Evolutionary conservation across 1,140 invertebrate species (phyloP).

Genomic region (Brachystomella parvula): DNA sequence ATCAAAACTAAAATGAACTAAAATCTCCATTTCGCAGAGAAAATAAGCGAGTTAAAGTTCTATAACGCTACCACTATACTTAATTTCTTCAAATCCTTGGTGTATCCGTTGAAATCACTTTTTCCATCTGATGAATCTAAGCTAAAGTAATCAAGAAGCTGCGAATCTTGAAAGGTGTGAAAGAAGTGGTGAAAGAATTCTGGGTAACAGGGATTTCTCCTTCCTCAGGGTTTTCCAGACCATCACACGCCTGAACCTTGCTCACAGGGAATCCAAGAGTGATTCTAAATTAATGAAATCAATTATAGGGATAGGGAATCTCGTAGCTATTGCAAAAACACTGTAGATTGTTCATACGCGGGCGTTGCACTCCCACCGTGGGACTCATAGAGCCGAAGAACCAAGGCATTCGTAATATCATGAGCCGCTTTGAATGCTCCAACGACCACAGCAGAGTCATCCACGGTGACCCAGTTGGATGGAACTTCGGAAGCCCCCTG

Average conservation of each 20-base stretch:
- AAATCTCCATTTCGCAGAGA: too few species aligned
- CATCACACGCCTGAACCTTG: conserved; percentile 35
- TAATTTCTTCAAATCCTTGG: too few species aligned
- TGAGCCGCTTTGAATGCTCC: conserved; percentile 44
- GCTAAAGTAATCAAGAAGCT: conserved; percentile 28
- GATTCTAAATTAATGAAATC: conserved; percentile 18
- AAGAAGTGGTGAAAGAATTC: conserved; percentile 25
- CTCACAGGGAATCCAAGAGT: conserved; percentile 38
- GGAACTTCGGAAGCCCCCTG: conserved; percentile 1
- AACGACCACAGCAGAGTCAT: conserved; percentile 41
- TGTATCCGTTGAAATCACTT: too few species aligned
- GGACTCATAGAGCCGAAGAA: conserved; percentile 44
- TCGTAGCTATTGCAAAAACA: not conserved
- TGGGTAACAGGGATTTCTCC: conserved; percentile 2
- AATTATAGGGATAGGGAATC: not conserved
- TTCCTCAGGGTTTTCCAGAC: conserved; percentile 34
- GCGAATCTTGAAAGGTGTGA: conserved; percentile 37
- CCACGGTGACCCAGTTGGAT: conserved; percentile 22
- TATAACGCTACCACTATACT: too few species aligned
- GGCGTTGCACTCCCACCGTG: conserved; percentile 39
- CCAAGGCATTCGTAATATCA: conserved; percentile 25
- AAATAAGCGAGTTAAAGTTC: too few species aligned
- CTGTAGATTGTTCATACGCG: not conserved
- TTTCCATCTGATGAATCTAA: not conserved
- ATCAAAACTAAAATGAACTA: too few species aligned